Base-by-base conservation (phyloP, 2,113 vertebrate species). In the Acanthochromis polyacanthus region DNA sequence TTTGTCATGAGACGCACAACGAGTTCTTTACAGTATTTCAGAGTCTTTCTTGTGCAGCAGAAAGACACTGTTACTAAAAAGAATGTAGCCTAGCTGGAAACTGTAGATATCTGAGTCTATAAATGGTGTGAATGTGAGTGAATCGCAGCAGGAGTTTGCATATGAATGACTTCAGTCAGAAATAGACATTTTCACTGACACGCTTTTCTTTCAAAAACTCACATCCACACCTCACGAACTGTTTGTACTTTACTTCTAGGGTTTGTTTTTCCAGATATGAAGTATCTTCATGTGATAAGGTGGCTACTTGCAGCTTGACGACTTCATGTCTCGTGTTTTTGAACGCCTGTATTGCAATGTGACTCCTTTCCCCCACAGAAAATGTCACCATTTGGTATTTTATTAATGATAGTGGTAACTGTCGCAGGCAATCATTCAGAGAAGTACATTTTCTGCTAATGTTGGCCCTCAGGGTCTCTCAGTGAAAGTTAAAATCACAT, bases 131-230 rank as follows among this genome's bases (percentile, higher is more conserved):
- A 61, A 53, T 68, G 23, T 68, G 36, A 23, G 23, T 45, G 22
- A 53, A 61, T 68, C 19, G 59, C 46, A 19, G 23, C 43, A n/a
- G 30, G 62, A 40, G 63, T 76, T 43, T 52, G 63, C 45, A 59
- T 60, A 45, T 45, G 32, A 76, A 60, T 52, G 46, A 75, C 62
- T 55, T 48, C 30, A 25, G 30, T 40, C 20, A 22, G 23, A 55
- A 73, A 46, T 56, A 64, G 60, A 57, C 60, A 48, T 57, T 56
- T 57, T 58, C 25, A 73, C 23, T 28, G 58, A 55, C 22, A 63
- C 17, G 8, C 16, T 28, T 30, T 19, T 16, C 46, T 52, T 15
- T 52, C 30, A 25, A n/a, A 61, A 36, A 23, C 20, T 23, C 52
- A 23, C 32, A 19, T 48, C 23, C 43, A 32, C 16, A 56, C 61